Conservation (phyloP, 2,888 invertebrate genomes). For the Callosobruchus maculatus region DNA sequence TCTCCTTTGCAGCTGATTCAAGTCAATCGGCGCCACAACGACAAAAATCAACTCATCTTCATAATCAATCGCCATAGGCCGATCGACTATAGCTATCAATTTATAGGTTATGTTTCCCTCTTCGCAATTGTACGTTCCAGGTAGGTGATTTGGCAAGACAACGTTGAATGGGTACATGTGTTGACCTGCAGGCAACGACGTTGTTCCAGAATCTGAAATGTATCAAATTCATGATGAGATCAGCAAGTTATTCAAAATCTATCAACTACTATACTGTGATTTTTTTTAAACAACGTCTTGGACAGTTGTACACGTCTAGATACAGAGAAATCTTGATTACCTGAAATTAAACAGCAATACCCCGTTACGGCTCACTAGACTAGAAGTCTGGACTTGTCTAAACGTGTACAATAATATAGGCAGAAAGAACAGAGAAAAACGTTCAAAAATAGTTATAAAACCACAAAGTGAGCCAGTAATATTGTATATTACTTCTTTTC, state of each 20-base stretch:
- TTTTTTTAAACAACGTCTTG: no score
- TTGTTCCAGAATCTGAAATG: constrained; percentile 29
- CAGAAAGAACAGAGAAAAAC: no score
- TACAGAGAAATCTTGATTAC: no score
- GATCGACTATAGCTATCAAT: constrained; percentile 33
- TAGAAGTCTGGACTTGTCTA: no score
- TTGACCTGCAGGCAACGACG: constrained; percentile 30
- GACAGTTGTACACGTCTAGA: no score
- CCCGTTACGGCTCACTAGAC: no score
- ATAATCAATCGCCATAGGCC: constrained; percentile 39
- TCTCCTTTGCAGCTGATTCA: constrained; percentile 25
- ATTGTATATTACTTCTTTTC: no score
- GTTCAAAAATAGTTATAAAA: no score
- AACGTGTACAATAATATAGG: no score
- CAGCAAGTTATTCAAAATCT: not conserved
- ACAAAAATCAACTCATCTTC: constrained; percentile 31
- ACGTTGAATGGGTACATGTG: constrained; percentile 37
- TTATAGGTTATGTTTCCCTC: constrained; percentile 33
- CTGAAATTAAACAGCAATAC: no score
- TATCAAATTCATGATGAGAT: not conserved
- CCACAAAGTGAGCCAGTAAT: no score
- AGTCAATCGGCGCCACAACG: constrained; percentile 34
- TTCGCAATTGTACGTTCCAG: constrained; percentile 32
- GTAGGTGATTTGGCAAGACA: constrained; percentile 32
- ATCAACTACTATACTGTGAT: no score